Base-by-base conservation (phyloP, 1,140 invertebrate genomes). In the Teleopsis dalmanni region DNA sequence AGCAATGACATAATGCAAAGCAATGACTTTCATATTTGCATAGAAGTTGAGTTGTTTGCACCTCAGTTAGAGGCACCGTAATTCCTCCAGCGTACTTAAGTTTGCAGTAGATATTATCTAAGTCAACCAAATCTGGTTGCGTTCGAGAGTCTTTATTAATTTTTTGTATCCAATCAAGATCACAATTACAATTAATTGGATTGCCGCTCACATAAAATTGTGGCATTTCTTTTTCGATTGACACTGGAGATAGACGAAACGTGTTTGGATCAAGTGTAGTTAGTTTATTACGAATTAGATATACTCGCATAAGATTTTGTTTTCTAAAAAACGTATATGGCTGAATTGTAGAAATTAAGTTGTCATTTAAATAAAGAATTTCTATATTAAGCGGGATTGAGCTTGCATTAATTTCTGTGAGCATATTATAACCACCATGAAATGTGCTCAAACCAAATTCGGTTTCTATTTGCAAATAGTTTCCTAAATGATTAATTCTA, bases 291-390 rank as follows among this genome's bases (percentile, higher is more conserved):
- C 85, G 83, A 55, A 84, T 85, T 31, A 95, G 72, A 70, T 94
- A 88, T 2, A 94, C 89, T 41, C 84, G 75, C 2, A 88, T 91
- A 41, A 94, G 71, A 69, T 93, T 93, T 3, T 87, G 87, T 68
- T 94, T 95, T 63, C 90, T 89, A 72, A 91, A 87, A 71, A 94
- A 94, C n/a, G 90, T 88, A 57, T 92, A 91, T 1, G 88, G 88
- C 58, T 91, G 87, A 40, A 95, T 87, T 73, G 85, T 88, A 19
- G 80, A 80, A 53, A 95, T 93, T 31, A 81, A 73, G 75, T 95
- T 95, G 65, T 92, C 84, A 59, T 87, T 89, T 22, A 94, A 75
- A 59, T 86, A 87, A 5, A 93, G 70, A 56, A 87, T 78, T 72
- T 91, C 85, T 1, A 93, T 84, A 50, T 87, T 88, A 71, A 90